phyloP scores from a whole-genome alignment of 2,888 invertebrate species.

The Dolichomitus sp. region DNA sequence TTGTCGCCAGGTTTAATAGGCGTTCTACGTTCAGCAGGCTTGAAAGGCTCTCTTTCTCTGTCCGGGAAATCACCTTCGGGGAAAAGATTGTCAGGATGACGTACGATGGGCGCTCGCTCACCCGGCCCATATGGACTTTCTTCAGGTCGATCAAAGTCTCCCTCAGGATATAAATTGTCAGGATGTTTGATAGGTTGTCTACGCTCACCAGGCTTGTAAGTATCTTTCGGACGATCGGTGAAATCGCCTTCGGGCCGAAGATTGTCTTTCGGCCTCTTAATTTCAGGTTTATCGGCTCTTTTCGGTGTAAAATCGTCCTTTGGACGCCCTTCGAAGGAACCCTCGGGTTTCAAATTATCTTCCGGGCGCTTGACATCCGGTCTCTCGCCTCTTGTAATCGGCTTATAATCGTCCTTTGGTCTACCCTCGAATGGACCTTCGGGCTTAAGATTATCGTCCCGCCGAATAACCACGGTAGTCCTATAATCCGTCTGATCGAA shows the following conservation, averaged over 20 bases:
- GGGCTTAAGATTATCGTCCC: constrained; percentile 86
- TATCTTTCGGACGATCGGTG: constrained; percentile 75
- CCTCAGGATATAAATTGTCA: constrained; percentile 85
- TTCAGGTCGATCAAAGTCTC: constrained; percentile 81
- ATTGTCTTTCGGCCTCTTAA: constrained; percentile 80
- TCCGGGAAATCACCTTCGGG: constrained; percentile 87
- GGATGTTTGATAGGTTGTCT: constrained; percentile 79
- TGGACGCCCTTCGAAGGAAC: constrained; percentile 86
- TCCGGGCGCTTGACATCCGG: constrained; percentile 79
- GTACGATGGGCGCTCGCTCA: constrained; percentile 80
- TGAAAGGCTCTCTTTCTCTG: constrained; percentile 77
- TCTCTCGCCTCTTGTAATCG: constrained; percentile 82
- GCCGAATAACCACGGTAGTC: constrained; percentile 75
- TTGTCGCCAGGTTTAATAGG: constrained; percentile 85
- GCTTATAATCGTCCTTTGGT: constrained; percentile 84
- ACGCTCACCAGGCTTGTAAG: constrained; percentile 86
- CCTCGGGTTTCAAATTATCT: constrained; percentile 85
- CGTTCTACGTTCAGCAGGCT: constrained; percentile 85
- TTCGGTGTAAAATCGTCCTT: constrained; percentile 77
- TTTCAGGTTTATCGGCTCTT: constrained; percentile 74
- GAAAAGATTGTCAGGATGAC: constrained; percentile 85
- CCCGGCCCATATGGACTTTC: constrained; percentile 68
- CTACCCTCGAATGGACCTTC: constrained; percentile 87
- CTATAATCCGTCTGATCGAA: constrained; percentile 88
- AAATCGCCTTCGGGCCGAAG: constrained; percentile 80